Evolutionary conservation across 2,797 vertebrate genomes (phyloP).

Genomic region (Scyliorhinus canicula): DNA sequence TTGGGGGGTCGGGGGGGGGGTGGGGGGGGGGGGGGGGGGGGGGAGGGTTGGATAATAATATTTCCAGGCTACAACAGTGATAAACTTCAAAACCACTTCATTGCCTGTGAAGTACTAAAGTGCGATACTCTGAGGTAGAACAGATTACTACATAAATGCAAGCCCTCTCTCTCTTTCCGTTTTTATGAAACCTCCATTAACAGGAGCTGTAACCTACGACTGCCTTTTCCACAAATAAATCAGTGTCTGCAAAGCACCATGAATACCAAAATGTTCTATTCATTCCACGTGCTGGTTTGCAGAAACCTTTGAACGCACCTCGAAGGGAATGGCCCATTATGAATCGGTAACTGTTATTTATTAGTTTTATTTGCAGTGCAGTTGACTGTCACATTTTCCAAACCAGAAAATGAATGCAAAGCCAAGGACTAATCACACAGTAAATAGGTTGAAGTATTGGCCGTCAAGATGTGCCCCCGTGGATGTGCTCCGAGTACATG

Average conservation of each 20-base stretch:
- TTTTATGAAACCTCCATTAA: too few relatives aligned
- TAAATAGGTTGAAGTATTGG: neutral
- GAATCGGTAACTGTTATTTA: conserved; percentile 5
- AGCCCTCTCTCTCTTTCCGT: neutral
- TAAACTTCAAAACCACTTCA: neutral
- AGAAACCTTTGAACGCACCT: neutral
- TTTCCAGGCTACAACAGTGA: neutral
- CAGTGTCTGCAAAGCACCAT: neutral
- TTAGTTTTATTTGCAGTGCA: conserved; percentile 9
- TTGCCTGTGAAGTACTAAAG: neutral
- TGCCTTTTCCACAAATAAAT: neutral
- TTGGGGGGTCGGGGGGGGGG: too few relatives aligned
- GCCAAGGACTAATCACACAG: neutral
- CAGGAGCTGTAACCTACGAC: neutral
- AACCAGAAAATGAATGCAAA: neutral
- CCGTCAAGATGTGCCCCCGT: neutral
- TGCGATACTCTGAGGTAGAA: neutral
- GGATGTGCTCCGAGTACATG: neutral
- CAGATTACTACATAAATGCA: neutral
- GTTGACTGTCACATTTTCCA: neutral
- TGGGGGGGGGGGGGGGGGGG: neutral
- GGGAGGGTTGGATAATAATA: too few relatives aligned
- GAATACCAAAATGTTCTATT: neutral
- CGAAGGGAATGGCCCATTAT: neutral
- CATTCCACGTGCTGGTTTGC: neutral